phyloP scores from a whole-genome alignment of 1,140 invertebrate species.

The Apis florea region DNA sequence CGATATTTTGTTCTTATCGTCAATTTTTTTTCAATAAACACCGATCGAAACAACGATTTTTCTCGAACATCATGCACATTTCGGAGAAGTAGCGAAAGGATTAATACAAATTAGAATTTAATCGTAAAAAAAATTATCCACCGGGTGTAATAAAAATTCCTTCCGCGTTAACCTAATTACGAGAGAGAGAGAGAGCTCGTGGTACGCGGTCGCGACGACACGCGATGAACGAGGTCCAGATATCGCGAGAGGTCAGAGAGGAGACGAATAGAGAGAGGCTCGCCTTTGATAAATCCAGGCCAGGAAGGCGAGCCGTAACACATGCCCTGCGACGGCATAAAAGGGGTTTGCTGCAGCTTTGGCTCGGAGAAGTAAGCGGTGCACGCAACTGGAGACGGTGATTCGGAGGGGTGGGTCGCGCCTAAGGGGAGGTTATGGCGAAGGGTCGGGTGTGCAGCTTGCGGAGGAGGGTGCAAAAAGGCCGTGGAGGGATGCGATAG shows the following conservation, averaged over 20 bases:
- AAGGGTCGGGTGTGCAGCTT: constrained; percentile 32
- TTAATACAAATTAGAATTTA: too few relatives aligned
- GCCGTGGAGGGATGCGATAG: background rate
- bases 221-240: constrained; percentile 4
- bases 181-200: background rate
- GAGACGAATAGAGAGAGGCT: background rate
- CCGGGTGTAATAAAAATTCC: too few relatives aligned
- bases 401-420: constrained; percentile 57
- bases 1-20: too few relatives aligned
- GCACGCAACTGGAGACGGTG: constrained; percentile 73
- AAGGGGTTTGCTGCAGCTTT: constrained; percentile 54
- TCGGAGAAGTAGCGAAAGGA: too few relatives aligned
- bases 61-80: too few relatives aligned
- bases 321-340: constrained; percentile 32
- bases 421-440: constrained; percentile 37
- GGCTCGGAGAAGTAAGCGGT: constrained; percentile 42
- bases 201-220: background rate
- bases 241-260: constrained; percentile 26
- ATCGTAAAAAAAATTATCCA: too few relatives aligned
- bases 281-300: constrained; percentile 64
- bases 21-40: too few relatives aligned
- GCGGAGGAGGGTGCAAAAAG: constrained; percentile 42
- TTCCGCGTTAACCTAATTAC: background rate
- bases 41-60: too few relatives aligned
- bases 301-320: constrained; percentile 54